Evolutionary conservation across 2,797 vertebrate species (phyloP), one percentile per base, ranked within the genome.

Genomic region (Enoplosus armatus): DNA sequence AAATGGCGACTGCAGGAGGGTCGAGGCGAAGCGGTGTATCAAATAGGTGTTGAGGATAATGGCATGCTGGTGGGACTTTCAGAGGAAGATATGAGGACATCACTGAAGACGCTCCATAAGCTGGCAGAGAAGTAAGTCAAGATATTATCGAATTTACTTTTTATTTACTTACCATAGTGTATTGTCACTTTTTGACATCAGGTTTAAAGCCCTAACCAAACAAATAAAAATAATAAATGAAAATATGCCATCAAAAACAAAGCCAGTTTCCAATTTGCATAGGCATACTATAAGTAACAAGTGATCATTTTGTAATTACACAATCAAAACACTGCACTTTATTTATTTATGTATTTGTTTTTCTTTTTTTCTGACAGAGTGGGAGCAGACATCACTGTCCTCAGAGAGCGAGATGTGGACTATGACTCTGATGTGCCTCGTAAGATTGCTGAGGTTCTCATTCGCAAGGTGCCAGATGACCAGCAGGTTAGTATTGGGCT

Each of bases 1-100:
- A 99, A 99, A 94, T 99, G 98, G 98, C 92, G 98, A 4, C 96
- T 99, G 4, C 98, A 99, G 91, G 98, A 99, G 88, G 98, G 98
- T 72, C 96, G 96, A 0, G 98, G 98, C 0, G 98, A 99, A 94
- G 98, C 98, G 0, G 97, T 99, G 78, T 99, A 99, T 92, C 98
- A 99, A 92, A 99, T 99, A 4, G 98, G 98, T 0, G 98, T 99
- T 10, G 98, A 99, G 93, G 98, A 99, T 89, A 99, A 98, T 1
- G 98, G 98, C 72, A 95, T 99, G 93, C 94, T 99, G 84, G 98
- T 98, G 86, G 98, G 98, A 65, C 95, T 99, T 65, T 96, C 97
- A 0, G 97, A 98, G 87, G 96, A 97, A 55, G 98, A 99, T 85
- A 97, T 99, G 98, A 96, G 94, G 70, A 96, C 97, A 8, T 99